Conservation (phyloP, 2,797 vertebrate genomes). For the Spondyliosoma cantharus region DNA sequence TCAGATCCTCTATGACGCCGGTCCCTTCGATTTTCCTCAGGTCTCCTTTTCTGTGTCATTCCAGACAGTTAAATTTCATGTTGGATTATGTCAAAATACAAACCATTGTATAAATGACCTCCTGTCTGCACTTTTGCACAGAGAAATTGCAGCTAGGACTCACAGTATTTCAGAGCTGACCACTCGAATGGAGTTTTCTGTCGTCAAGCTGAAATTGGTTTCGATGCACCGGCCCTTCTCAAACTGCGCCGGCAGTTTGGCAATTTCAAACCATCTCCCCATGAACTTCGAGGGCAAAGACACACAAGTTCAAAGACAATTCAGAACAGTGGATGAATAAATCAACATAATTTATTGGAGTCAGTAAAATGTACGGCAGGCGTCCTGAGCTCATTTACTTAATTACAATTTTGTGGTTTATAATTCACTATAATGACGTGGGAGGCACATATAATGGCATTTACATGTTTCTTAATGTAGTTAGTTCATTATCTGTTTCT, state of each 20-base stretch:
- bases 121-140: conserved; percentile 25
- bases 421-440: too few species aligned
- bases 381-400: conserved; percentile 2
- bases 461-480: too few species aligned
- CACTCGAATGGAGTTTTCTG: conserved; percentile 87
- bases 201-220: conserved; percentile 88
- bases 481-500: too few species aligned
- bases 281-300: conserved; percentile 85
- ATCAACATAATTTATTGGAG: conserved; percentile 47
- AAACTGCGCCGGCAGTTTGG: conserved; percentile 90
- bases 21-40: conserved; percentile 86
- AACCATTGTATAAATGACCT: conserved; percentile 16
- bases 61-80: conserved; percentile 43
- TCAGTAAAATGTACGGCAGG: conserved; percentile 9
- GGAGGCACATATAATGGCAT: too few species aligned
- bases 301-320: conserved; percentile 43
- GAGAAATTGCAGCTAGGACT: conserved; percentile 70
- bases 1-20: conserved; percentile 83
- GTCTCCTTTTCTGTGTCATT: conserved; percentile 84
- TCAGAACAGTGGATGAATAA: conserved; percentile 48
- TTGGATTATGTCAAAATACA: conserved; percentile 24
- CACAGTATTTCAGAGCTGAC: conserved; percentile 91
- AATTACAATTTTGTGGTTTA: too few species aligned
- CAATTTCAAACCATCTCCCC: conserved; percentile 95
- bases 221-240: conserved; percentile 92